These are phyloP conservation scores for Xyliphius kryptos DNA, from an alignment of 2,113 vertebrate species.

Conservation along the genomic window DNA sequence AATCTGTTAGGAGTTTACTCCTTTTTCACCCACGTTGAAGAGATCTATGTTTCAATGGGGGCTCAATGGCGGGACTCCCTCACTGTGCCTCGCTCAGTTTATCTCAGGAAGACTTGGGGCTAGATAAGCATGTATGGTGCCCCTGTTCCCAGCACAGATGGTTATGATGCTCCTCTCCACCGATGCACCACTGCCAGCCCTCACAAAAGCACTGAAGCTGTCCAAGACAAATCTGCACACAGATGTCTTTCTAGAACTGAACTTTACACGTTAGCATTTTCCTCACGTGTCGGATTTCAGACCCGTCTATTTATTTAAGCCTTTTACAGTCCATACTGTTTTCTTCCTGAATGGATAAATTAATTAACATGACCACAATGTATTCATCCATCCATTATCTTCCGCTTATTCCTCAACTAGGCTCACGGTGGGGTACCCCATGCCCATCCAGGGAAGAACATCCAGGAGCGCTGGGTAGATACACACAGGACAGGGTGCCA, in stretches of 20 bases:
- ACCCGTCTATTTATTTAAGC: constrained; percentile 21
- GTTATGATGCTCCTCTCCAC: constrained; percentile 56
- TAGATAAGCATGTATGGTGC: constrained; percentile 47
- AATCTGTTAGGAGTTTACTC: not conserved
- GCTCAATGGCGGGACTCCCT: not conserved
- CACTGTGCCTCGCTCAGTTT: not conserved
- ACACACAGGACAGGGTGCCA: no score
- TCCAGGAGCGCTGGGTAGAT: no score
- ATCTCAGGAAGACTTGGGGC: constrained; percentile 37
- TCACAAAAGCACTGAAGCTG: constrained; percentile 33
- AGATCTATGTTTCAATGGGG: not conserved
- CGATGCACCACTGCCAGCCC: constrained; percentile 49
- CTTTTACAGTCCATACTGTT: constrained; percentile 35
- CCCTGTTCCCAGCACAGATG: constrained; percentile 71
- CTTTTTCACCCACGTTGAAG: not conserved
- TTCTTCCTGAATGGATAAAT: constrained; percentile 37
- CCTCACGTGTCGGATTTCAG: not conserved
- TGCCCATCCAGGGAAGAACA: no score
- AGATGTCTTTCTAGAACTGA: constrained; percentile 59
- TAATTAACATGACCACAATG: not conserved
- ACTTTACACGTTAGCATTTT: constrained; percentile 57
- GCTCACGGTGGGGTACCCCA: no score
- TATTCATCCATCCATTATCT: no score
- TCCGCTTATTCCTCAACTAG: no score
- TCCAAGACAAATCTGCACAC: constrained; percentile 58